Evolutionary conservation across 2,888 invertebrate species (phyloP).

Genomic region (Autographa gamma): DNA sequence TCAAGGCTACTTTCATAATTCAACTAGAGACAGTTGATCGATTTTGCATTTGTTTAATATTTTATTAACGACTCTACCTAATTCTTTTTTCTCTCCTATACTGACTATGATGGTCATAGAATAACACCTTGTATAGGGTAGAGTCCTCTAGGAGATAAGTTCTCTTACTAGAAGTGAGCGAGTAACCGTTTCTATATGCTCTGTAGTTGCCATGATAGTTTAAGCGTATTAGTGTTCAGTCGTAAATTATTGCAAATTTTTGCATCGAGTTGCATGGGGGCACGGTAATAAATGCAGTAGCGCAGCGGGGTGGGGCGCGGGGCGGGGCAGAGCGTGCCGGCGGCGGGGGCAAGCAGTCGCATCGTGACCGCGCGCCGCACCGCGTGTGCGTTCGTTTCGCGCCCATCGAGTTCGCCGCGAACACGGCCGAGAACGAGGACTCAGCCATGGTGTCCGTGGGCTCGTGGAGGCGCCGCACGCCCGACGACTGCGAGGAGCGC

Average conservation of each 20-base stretch:
- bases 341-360: constrained; percentile 79
- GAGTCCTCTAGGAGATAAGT: too few relatives aligned
- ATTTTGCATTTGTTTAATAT: neutral
- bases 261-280: constrained; percentile 70
- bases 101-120: too few relatives aligned
- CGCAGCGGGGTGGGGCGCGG: constrained; percentile 70
- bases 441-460: constrained; percentile 84
- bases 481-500: constrained; percentile 85
- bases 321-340: constrained; percentile 70
- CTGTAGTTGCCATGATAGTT: constrained; percentile 1
- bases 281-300: constrained; percentile 84
- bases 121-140: too few relatives aligned
- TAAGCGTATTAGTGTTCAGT: constrained; percentile 16
- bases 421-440: constrained; percentile 69
- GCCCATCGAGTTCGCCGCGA: constrained; percentile 85
- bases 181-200: neutral
- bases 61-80: too few relatives aligned
- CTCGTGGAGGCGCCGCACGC: constrained; percentile 84
- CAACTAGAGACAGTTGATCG: neutral
- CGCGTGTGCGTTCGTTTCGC: constrained; percentile 69
- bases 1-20: neutral
- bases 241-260: constrained; percentile 52
- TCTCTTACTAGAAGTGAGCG: neutral
- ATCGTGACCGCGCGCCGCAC: constrained; percentile 82
- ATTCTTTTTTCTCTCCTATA: too few relatives aligned